Percentiles rank a stretch among this genome's conserved stretches.
Conservation (phyloP, 2,797 vertebrate species). For the Simalia tracyae region DNA sequence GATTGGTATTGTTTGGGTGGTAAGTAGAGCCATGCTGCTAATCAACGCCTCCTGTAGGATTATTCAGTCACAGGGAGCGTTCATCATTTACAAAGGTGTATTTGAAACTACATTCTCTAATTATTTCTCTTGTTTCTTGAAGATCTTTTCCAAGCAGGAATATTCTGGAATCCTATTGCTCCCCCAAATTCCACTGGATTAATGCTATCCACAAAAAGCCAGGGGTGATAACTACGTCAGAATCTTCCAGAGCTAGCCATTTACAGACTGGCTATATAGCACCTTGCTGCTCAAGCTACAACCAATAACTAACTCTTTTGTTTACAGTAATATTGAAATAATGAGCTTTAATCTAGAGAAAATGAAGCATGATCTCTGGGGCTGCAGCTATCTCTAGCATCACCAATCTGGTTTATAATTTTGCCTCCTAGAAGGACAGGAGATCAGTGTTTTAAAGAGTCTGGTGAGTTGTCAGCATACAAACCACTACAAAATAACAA, state of each 20-base stretch:
- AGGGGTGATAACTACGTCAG: neutral
- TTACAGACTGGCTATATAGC: neutral
- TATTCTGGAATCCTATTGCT: neutral
- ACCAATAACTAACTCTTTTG: neutral
- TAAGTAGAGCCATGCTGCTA: neutral
- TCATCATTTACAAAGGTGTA: neutral
- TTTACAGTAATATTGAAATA: neutral
- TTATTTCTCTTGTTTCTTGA: neutral
- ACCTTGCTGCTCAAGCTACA: neutral
- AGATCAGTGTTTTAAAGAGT: neutral
- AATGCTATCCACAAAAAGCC: neutral
- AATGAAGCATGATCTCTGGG: neutral
- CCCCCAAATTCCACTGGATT: neutral
- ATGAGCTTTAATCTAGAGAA: neutral
- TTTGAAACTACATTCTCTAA: neutral
- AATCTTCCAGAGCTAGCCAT: neutral
- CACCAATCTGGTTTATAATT: neutral
- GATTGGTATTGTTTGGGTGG: neutral
- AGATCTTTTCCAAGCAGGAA: neutral
- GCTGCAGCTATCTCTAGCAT: neutral
- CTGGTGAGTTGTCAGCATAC: neutral
- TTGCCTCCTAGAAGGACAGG: neutral
- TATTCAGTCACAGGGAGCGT: neutral
- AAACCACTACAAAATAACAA: neutral
- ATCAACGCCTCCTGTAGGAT: neutral